Evolutionary conservation across 2,113 vertebrate genomes (phyloP).

Genomic region (Poicephalus gulielmi): DNA sequence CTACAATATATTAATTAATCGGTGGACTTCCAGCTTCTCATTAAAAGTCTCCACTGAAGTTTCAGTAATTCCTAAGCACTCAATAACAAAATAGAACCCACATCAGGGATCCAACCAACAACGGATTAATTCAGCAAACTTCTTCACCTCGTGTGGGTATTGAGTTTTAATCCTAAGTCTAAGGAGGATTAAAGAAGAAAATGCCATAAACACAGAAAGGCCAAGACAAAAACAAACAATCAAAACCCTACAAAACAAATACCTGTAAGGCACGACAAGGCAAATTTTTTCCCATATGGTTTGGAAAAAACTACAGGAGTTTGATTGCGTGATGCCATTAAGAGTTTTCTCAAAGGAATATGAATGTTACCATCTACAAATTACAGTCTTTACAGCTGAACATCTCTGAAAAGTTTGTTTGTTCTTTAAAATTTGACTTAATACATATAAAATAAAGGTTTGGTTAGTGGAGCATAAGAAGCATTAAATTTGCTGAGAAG

Average conservation of each 20-base stretch:
- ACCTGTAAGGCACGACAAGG: neutral
- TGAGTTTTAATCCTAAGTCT: conserved; percentile 1
- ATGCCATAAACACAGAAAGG: neutral
- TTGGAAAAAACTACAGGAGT: neutral
- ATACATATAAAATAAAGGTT: neutral
- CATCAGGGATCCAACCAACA: neutral
- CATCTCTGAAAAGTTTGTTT: neutral
- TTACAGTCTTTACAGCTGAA: neutral
- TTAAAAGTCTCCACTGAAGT: neutral
- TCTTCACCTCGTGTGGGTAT: neutral
- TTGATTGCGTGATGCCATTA: neutral
- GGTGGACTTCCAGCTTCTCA: conserved; percentile 8
- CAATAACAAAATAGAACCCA: neutral
- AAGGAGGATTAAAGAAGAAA: neutral
- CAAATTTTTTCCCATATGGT: neutral
- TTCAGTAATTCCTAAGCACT: neutral
- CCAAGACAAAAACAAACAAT: neutral
- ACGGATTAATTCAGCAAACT: neutral
- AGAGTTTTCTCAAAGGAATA: neutral
- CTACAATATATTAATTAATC: conserved; percentile 8
- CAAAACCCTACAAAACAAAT: neutral
- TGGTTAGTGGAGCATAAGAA: neutral
- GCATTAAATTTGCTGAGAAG: neutral
- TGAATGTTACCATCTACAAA: neutral
- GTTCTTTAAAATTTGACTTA: neutral